A percentile compares a stretch with the other conserved stretches of the same genome.
Evolutionary conservation across 2,888 invertebrate species (phyloP).

Genomic region (Calameuta pallipes): DNA sequence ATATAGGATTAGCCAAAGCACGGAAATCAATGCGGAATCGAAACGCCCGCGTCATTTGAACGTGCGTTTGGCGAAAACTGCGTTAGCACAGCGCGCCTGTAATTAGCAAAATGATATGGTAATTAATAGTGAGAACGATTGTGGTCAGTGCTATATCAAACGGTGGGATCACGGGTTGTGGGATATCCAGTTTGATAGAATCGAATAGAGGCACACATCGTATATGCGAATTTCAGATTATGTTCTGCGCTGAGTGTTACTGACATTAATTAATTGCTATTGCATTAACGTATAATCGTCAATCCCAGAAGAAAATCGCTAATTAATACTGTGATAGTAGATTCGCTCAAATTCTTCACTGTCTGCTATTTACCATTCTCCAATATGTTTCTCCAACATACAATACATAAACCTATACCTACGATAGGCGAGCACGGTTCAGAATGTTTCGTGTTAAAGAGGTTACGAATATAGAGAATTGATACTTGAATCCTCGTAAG

Average conservation of each 20-base stretch:
- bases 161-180: neutral
- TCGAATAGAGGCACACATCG: conserved; percentile 23
- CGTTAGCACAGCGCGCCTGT: conserved; percentile 23
- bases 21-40: neutral
- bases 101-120: conserved; percentile 38
- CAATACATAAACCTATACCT: neutral
- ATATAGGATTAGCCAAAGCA: neutral
- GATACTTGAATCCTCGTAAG: neutral
- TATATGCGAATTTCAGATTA: neutral
- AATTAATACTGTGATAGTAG: neutral
- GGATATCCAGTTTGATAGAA: conserved; percentile 24
- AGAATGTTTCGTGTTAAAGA: neutral
- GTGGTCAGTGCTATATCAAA: conserved; percentile 13
- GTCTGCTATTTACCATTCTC: neutral
- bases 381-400: neutral
- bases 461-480: neutral
- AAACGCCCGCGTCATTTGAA: neutral
- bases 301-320: neutral
- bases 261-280: neutral
- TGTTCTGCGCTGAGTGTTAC: neutral
- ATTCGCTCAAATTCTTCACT: neutral
- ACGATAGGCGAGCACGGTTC: neutral
- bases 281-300: neutral
- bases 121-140: conserved; percentile 34
- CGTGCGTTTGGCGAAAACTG: neutral